These are phyloP conservation scores for Palaemon carinicauda DNA, from an alignment of 1,140 invertebrate species.

Conservation along the genomic window DNA sequence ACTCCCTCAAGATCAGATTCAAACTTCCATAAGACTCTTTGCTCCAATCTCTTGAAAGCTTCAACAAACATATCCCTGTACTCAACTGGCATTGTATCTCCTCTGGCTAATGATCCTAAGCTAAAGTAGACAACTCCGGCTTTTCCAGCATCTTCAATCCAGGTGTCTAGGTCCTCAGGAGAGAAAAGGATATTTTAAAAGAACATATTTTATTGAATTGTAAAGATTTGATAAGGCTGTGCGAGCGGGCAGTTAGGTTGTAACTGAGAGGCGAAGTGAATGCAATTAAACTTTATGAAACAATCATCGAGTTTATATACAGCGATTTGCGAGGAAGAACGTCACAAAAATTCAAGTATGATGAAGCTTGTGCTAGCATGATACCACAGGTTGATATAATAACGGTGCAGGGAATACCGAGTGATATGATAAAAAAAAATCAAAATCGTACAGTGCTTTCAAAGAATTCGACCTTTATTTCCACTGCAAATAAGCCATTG, in stretches of 20 bases:
- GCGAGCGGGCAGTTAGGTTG: no score
- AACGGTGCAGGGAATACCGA: no score
- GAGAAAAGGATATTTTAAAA: no score
- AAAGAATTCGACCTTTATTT: no score
- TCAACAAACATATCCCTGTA: constrained; percentile 24
- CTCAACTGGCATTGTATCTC: background rate
- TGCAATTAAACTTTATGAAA: background rate
- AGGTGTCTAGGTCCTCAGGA: constrained; percentile 18
- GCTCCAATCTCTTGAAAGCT: constrained; percentile 40
- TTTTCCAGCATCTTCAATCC: constrained; percentile 27
- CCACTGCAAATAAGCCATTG: no score
- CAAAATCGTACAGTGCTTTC: no score
- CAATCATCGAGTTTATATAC: background rate
- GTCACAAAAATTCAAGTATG: no score
- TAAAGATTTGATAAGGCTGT: no score
- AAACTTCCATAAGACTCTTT: constrained; percentile 57
- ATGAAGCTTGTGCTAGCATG: no score
- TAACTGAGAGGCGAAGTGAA: background rate
- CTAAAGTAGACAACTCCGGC: constrained; percentile 36
- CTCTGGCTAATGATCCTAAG: constrained; percentile 5
- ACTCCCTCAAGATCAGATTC: constrained; percentile 35
- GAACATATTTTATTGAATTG: background rate
- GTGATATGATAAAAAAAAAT: no score
- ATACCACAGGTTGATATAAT: no score
- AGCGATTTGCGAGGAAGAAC: no score